A percentile compares a stretch with the other conserved stretches of the same genome.
These are phyloP conservation scores for Trichonephila clavata DNA, from an alignment of 1,140 invertebrate species.

Conservation along the genomic window DNA sequence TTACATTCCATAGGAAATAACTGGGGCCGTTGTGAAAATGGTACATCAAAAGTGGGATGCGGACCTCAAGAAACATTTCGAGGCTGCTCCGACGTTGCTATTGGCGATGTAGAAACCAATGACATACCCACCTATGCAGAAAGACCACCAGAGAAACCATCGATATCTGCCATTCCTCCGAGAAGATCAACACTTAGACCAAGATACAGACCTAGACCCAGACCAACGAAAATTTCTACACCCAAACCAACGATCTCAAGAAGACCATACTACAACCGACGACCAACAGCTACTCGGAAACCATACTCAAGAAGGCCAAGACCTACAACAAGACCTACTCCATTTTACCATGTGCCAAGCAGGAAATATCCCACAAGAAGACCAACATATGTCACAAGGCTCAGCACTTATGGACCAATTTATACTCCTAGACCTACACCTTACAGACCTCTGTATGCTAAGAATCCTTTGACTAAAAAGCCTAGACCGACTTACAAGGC, in stretches of 20 bases:
- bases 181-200: conserved; percentile 39
- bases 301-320: conserved; percentile 1
- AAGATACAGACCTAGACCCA: neutral
- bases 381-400: conserved; percentile 33
- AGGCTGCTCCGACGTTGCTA: conserved; percentile 77
- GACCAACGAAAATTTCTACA: conserved; percentile 40
- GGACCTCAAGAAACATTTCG: conserved; percentile 78
- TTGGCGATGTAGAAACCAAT: conserved; percentile 66
- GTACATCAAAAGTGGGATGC: conserved; percentile 75
- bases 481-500: conserved; percentile 61
- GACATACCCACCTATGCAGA: conserved; percentile 52
- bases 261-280: conserved; percentile 1
- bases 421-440: conserved; percentile 72
- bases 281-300: neutral
- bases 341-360: conserved; percentile 27
- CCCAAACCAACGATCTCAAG: neutral
- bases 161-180: conserved; percentile 64
- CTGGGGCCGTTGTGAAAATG: conserved; percentile 77
- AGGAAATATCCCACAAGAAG: conserved; percentile 39
- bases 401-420: conserved; percentile 52
- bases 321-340: neutral
- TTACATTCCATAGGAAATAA: conserved; percentile 77
- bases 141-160: conserved; percentile 21
- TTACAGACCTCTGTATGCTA: conserved; percentile 39
- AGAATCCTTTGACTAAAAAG: conserved; percentile 51